Conservation (phyloP, 2,888 invertebrate genomes). For the Tridacna crocea region DNA sequence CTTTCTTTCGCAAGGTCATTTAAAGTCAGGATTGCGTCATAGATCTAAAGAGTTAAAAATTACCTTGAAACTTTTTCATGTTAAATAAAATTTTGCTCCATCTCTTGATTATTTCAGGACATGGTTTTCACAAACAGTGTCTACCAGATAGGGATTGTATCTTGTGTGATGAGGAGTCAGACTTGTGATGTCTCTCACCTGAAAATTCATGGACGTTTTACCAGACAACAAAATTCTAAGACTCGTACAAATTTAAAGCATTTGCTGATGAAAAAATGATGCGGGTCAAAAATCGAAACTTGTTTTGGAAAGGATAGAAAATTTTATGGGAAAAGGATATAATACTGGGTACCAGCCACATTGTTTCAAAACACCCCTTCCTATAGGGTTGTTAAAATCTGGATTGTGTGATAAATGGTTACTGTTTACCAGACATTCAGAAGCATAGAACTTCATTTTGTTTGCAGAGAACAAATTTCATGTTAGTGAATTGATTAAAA, state of each 20-base stretch:
- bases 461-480: too few species aligned
- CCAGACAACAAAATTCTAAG: background rate
- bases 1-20: too few species aligned
- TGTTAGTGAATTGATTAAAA: too few species aligned
- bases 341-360: background rate
- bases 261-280: background rate
- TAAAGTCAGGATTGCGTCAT: too few species aligned
- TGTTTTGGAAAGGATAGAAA: background rate
- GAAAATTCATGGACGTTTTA: background rate
- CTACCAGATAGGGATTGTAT: slow-evolving; percentile 67
- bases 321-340: background rate
- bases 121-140: slow-evolving; percentile 73
- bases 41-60: too few species aligned
- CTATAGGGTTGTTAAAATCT: background rate
- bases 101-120: slow-evolving; percentile 61
- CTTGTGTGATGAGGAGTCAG: slow-evolving; percentile 55
- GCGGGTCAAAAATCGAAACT: background rate
- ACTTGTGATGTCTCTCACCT: background rate
- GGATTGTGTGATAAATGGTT: background rate
- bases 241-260: background rate
- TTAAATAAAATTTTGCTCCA: too few species aligned
- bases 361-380: background rate
- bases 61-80: too few species aligned
- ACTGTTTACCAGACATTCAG: too few species aligned
- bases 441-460: too few species aligned